Base-by-base conservation (phyloP, 2,113 vertebrate species). In the Scolopax mira region DNA sequence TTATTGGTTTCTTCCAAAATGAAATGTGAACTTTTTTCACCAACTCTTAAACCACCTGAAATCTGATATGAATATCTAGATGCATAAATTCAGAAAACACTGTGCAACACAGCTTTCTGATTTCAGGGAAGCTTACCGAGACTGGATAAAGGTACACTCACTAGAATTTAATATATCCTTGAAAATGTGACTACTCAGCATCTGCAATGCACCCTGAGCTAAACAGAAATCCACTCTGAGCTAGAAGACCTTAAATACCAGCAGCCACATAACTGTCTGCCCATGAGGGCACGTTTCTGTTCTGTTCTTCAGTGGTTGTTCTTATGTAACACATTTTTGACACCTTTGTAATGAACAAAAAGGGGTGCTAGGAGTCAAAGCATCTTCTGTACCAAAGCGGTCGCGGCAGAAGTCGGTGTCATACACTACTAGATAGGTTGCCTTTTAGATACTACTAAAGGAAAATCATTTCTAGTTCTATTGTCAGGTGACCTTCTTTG, bases 401-500 rank as follows among this genome's bases (percentile, higher is more conserved):
- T 67, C 61, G 79, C 91, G 81, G 39, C 73, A 84, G 41, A 85
- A 15, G 60, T 17, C 62, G n/a, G 33, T 75, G 72, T 79, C 77
- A 89, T 82, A 84, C 28, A 52, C 30, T 71, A 78, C 91, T 71
- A 10, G 33, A 87, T 5, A 46, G 44, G 41, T 44, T 95, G 75
- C 73, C 77, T 82, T 95, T 94, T 88, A 61, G 55, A 61, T 60
- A 89, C 80, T 33, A 58, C 81, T 91, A 46, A 92, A 92, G 73
- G 81, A 71, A 87, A 75, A 85, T 79, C 79, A 95, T 78, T 71
- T 92, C 90, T 93, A 95, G 91, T 86, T 95, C 93, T 96, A 95
- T 78, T 96, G 96, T 98, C 96, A 98, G 97, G 97, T 98, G 98
- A 96, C 75, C 80, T 97, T 73, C 91, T 97, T 93, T 33, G 25